Conservation (phyloP, 2,888 invertebrate genomes). For the Cantharis flavilabris region DNA sequence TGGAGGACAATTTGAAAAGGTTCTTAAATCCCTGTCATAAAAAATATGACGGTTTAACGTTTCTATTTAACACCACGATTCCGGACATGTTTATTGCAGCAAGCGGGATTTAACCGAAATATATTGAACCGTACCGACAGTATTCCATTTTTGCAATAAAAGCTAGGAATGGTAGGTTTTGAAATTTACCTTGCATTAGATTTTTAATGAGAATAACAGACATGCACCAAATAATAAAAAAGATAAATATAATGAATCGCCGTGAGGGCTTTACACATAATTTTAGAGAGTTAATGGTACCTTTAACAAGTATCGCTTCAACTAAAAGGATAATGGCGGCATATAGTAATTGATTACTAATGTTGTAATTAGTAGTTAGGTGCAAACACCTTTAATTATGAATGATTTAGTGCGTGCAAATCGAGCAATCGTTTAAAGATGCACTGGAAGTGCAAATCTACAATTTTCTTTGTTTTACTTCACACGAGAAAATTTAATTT, state of each 20-base stretch:
- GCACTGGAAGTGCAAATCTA: background rate
- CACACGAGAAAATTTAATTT: background rate
- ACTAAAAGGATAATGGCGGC: conserved; percentile 21
- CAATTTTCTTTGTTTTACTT: background rate
- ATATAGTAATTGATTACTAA: conserved; percentile 30
- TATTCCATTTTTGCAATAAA: background rate
- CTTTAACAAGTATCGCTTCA: conserved; percentile 26
- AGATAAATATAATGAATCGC: conserved; percentile 13
- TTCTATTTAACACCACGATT: background rate
- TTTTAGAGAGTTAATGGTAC: conserved; percentile 15
- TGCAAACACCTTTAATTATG: conserved; percentile 30
- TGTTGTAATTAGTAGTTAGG: conserved; percentile 28
- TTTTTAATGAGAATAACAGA: background rate
- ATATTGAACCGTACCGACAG: background rate
- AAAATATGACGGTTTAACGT: background rate
- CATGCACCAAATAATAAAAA: conserved; percentile 1
- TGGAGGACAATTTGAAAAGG: background rate
- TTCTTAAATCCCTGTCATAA: background rate
- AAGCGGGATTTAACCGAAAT: background rate
- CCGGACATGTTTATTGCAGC: background rate
- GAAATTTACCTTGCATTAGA: background rate
- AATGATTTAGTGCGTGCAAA: conserved; percentile 26
- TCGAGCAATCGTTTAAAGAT: background rate
- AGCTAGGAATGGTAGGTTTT: background rate
- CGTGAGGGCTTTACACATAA: conserved; percentile 9